phyloP scores from a whole-genome alignment of 2,797 vertebrate species.

The Arrhamphus sclerolepis region DNA sequence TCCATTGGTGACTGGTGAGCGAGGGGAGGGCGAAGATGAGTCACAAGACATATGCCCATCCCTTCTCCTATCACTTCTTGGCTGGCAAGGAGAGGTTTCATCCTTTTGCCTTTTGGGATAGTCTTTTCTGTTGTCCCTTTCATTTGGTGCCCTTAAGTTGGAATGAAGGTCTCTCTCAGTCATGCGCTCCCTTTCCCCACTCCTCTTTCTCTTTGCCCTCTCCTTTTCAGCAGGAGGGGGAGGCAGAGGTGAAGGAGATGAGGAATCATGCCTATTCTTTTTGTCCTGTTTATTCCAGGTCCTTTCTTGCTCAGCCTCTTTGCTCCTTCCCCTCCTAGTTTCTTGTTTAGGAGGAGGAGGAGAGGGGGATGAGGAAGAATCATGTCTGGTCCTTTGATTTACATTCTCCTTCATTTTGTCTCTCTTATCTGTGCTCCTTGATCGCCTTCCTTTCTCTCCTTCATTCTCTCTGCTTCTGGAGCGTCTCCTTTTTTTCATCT shows the following conservation, averaged over 20 bases:
- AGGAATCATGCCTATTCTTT: constrained; percentile 51
- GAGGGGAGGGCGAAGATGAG: constrained; percentile 42
- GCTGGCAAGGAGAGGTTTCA: constrained; percentile 41
- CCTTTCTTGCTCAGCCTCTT: constrained; percentile 41
- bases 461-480: constrained; percentile 22
- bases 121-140: constrained; percentile 49
- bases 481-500: constrained; percentile 5
- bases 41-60: constrained; percentile 17
- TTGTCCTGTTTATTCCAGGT: constrained; percentile 47
- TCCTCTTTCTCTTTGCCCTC: constrained; percentile 35
- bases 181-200: constrained; percentile 48
- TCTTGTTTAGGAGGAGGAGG: constrained; percentile 54
- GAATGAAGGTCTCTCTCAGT: constrained; percentile 23
- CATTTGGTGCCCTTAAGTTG: constrained; percentile 5
- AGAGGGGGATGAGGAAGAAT: constrained; percentile 65
- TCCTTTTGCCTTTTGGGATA: constrained; percentile 30
- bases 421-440: constrained; percentile 33
- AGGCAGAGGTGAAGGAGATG: constrained; percentile 50
- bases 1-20: constrained; percentile 56
- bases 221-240: constrained; percentile 60
- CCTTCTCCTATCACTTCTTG: constrained; percentile 42
- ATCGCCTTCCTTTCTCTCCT: constrained; percentile 6
- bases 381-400: constrained; percentile 49
- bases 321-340: constrained; percentile 43
- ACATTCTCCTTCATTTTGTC: constrained; percentile 42